Evolutionary conservation across 2,888 invertebrate species (phyloP).

Genomic region (Tineola bisselliella): DNA sequence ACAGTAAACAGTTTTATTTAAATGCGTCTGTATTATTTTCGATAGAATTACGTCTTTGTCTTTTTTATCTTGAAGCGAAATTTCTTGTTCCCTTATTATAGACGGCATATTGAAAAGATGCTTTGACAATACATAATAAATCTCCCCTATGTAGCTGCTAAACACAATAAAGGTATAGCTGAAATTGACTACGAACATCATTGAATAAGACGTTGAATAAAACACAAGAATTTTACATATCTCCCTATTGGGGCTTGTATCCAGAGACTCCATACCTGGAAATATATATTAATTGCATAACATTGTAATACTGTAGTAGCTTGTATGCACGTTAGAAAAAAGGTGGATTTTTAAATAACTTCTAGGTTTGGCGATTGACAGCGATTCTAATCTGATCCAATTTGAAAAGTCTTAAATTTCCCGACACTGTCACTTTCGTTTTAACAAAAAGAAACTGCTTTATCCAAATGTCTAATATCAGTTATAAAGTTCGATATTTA

Average conservation of each 20-base stretch:
- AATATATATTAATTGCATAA: no score
- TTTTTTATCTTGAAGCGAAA: not conserved
- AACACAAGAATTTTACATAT: not conserved
- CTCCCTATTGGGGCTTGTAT: not conserved
- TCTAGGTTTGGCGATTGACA: no score
- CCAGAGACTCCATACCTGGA: not conserved
- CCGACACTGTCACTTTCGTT: no score
- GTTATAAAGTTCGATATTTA: no score
- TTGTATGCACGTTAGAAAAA: no score
- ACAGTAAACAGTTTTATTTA: constrained; percentile 19
- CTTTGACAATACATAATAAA: not conserved
- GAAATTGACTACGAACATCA: not conserved
- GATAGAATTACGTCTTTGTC: not conserved
- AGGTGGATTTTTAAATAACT: no score
- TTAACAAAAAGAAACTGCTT: no score
- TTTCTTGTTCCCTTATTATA: not conserved
- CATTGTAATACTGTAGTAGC: no score
- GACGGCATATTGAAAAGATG: not conserved
- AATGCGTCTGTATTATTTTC: constrained; percentile 15
- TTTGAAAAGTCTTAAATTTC: no score
- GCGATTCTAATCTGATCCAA: no score
- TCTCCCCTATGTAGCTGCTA: not conserved
- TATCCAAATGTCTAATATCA: no score
- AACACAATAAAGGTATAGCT: not conserved
- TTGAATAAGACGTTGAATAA: not conserved